Evolutionary conservation across 2,797 vertebrate species (phyloP), one percentile per base, ranked within the genome.

Genomic region (Eospalax fontanierii): DNA sequence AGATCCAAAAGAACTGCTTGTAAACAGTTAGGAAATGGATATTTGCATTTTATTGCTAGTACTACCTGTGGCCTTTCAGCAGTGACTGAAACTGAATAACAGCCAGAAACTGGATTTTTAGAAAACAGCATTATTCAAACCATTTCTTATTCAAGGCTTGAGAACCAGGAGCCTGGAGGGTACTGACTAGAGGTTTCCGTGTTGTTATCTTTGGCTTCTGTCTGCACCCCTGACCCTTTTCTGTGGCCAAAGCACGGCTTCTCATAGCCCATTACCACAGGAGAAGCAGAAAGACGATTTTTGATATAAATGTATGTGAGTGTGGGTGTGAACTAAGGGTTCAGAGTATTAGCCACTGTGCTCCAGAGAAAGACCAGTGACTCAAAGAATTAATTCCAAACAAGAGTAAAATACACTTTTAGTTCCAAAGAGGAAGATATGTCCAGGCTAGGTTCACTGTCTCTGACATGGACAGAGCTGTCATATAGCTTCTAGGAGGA

Each of bases 1-100:
- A 79, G 59, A 28, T 63, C 63, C 26, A 38, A 61, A 94, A 68
- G 54, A 30, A 66, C 68, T 85, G 38, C 65, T 83, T 21, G 14
- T 75, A 81, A 71, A 68, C 68, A 73, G 71, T 82, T 73, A 76
- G 78, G 90, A 96, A 61, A 38, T 76, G 87, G 82, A 80, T 38
- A 68, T 76, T 86, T 87, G 46, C 1, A 5, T 81, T 81, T 89
- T 76, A 85, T 87, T 75, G 63, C 83, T 57, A 66, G 21, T 73
- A 80, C 82, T 59, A 78, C 10, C 14, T 40, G 4, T 87, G 38
- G n/a, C 50, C 79, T 85, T 30, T 63, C 71, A 38, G 74, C 78
- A 90, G 11, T 91, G 86, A 33, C 54, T 68, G 50, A 75, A 87
- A n/a, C 33, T 70, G 87, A 87, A 40, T 86, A 59, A 93, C 46